A percentile compares a stretch with the other conserved stretches of the same genome.
Evolutionary conservation across 2,797 vertebrate species (phyloP).

Genomic region (Ibycter americanus): DNA sequence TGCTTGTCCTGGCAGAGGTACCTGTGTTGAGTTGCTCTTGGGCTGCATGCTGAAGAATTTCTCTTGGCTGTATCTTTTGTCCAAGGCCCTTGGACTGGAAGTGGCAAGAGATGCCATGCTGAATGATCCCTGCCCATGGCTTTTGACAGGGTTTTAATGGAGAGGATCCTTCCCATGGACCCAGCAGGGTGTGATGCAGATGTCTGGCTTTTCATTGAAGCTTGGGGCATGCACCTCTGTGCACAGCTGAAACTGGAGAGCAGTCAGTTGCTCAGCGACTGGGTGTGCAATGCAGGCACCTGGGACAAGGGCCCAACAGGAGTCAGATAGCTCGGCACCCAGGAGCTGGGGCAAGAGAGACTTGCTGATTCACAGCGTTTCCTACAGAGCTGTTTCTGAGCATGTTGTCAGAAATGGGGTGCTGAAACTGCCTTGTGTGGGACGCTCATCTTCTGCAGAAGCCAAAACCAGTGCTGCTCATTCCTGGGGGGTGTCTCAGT

Average conservation of each 20-base stretch:
- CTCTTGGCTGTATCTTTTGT: neutral
- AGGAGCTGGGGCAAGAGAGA: neutral
- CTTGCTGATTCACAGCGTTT: neutral
- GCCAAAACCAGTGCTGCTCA: accelerated
- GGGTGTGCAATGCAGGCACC: neutral
- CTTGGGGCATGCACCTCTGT: neutral
- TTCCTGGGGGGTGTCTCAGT: neutral
- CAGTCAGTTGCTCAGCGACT: neutral
- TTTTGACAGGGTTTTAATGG: neutral
- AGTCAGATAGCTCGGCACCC: neutral
- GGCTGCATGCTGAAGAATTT: neutral
- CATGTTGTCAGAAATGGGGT: neutral
- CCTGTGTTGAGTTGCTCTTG: neutral
- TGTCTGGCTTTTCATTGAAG: neutral
- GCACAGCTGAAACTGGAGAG: neutral
- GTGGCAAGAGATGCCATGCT: neutral
- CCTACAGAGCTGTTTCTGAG: neutral
- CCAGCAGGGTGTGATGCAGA: neutral
- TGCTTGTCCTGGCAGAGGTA: neutral
- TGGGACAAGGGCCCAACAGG: neutral
- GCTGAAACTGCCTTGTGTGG: neutral
- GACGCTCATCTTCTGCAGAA: neutral
- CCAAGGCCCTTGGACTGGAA: neutral
- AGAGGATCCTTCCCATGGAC: neutral
- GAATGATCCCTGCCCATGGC: neutral